Conservation (phyloP, 2,113 vertebrate species). For the Psilopsiagon aurifrons region DNA sequence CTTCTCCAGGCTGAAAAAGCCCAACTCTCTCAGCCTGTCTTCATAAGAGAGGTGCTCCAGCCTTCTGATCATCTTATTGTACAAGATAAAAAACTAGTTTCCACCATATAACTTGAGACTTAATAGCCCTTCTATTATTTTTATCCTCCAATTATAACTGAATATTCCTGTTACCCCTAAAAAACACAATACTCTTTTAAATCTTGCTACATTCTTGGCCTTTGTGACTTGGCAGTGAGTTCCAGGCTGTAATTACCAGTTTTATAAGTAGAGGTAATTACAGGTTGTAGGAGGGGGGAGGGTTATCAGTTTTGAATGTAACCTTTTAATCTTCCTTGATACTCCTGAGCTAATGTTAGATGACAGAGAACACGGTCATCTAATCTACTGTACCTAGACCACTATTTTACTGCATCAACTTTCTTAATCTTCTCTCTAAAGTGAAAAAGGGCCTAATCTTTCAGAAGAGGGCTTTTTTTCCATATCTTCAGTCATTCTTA, state of each 20-base stretch:
- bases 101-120: neutral
- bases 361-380: neutral
- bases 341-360: conserved; percentile 4
- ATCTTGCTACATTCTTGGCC: conserved; percentile 43
- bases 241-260: conserved; percentile 47
- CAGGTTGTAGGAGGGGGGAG: neutral
- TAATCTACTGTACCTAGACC: conserved; percentile 9
- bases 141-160: conserved; percentile 25
- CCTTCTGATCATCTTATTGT: neutral
- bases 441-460: neutral
- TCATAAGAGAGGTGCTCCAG: neutral
- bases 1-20: neutral
- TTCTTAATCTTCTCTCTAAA: conserved; percentile 20
- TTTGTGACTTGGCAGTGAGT: conserved; percentile 44
- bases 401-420: conserved; percentile 2
- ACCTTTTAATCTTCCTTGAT: conserved; percentile 48
- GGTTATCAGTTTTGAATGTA: conserved; percentile 42
- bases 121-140: neutral
- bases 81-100: neutral
- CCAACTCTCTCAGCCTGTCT: neutral
- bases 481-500: neutral
- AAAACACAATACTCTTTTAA: conserved; percentile 44
- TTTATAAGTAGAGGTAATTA: conserved; percentile 55
- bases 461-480: neutral
- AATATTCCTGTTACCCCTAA: conserved; percentile 50